A percentile compares a stretch with the other conserved stretches of the same genome.
phyloP scores from a whole-genome alignment of 92 coral and sea anemone genomes.

The Blastomussa wellsi region DNA sequence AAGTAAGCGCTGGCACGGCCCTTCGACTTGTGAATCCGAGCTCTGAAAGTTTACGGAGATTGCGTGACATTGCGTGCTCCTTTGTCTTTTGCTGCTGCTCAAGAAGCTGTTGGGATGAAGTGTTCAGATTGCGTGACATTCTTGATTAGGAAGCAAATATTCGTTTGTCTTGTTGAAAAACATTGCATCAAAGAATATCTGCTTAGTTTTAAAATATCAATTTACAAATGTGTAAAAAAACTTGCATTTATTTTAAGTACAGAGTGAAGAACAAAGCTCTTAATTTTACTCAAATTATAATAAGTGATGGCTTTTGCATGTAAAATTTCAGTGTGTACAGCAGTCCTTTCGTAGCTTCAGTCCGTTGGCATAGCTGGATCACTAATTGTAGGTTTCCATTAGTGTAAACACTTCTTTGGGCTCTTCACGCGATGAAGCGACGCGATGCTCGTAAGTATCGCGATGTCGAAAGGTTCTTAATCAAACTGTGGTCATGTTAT shows the following conservation, averaged over 20 bases:
- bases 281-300: background rate
- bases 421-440: too few relatives aligned
- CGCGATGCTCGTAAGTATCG: too few relatives aligned
- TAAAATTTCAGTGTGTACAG: background rate
- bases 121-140: slow-evolving; percentile 22
- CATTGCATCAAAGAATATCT: too few relatives aligned
- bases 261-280: background rate
- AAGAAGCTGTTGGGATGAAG: slow-evolving; percentile 33
- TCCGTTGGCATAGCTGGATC: too few relatives aligned
- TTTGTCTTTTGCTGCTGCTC: slow-evolving; percentile 59
- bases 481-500: too few relatives aligned
- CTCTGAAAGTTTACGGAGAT: slow-evolving; percentile 18
- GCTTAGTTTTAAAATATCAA: background rate
- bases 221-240: background rate
- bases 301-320: background rate
- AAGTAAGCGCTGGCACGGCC: slow-evolving; percentile 39
- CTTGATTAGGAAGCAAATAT: background rate
- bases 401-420: too few relatives aligned
- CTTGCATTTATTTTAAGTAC: too few relatives aligned
- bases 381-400: too few relatives aligned
- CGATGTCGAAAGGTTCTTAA: too few relatives aligned
- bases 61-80: slow-evolving; percentile 33
- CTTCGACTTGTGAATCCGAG: slow-evolving; percentile 23
- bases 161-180: too few relatives aligned
- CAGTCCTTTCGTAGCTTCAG: background rate